Base-by-base conservation (phyloP, 2,888 invertebrate genomes). In the Tenthredo livida region DNA sequence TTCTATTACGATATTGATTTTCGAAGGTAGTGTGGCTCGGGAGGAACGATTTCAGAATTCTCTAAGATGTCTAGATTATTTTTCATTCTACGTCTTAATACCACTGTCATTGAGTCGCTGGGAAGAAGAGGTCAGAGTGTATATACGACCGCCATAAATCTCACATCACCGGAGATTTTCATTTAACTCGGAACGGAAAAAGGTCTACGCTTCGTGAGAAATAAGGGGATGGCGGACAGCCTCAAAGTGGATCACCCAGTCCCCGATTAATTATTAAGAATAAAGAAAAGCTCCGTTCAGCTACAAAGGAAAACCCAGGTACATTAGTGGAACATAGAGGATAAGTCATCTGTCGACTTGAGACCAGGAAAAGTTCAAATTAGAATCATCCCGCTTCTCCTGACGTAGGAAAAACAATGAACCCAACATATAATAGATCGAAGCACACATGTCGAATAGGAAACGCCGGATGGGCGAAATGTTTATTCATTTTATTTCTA, bases 1-100 rank as follows among this genome's bases (percentile, higher is more conserved):
- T 85, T 87, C 85, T 86, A 85, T 87, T 77, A 82, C 73, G 75
- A 87, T 86, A 87, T 88, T 86, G 87, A 88, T 88, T 88, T 87
- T 84, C 87, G 85, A 85, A 85, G 72, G 80, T 43, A 47, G 78
- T 54, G 65, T 54, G 50, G 29, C 10, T n/a, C 17, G 6, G 54
- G 77, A 54, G 12, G n/a, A 33, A 54, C 54, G 50, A 50, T 77
- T 17, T 50, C 54, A 29, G 77, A 54, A 33, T 77, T 33, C 21
- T 12, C 54, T 0, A 86, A 84, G 84, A 54, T 33, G 86, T 86
- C 65, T 43, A 54, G 85, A 86, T 84, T 85, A 83, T 87, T 87
- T 50, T 70, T 85, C 82, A 87, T 87, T 87, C 1, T 29, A 87
- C 85, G 84, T 87, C 83, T 87, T 58, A n/a, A 54, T 54, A 50